A percentile compares a stretch with the other conserved stretches of the same genome.
phyloP scores from a whole-genome alignment of 2,113 vertebrate species.

The Rhea americana region DNA sequence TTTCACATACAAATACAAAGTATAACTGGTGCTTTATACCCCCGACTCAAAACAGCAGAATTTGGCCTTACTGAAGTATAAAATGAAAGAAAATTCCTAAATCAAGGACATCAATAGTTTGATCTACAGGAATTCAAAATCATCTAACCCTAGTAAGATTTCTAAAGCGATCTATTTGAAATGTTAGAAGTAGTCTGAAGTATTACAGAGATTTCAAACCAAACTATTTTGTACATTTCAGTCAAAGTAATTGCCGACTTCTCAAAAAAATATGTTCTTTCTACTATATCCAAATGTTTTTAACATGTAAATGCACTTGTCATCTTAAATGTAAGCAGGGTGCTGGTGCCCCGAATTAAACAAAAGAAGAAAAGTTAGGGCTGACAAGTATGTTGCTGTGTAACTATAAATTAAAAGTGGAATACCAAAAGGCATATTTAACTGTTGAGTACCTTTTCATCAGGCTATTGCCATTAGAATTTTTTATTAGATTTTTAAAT shows the following conservation, averaged over 20 bases:
- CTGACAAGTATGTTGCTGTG: constrained; percentile 51
- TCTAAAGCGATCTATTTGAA: neutral
- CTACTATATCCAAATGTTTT: constrained; percentile 50
- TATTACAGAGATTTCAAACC: constrained; percentile 9
- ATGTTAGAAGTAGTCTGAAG: neutral
- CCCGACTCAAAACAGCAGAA: neutral
- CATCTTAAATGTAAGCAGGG: constrained; percentile 62
- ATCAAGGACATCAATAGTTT: neutral
- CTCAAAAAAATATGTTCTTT: neutral
- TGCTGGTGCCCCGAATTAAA: constrained; percentile 49
- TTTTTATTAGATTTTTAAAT: constrained; percentile 39
- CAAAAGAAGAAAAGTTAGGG: constrained; percentile 57
- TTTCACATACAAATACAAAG: neutral
- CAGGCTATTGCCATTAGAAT: constrained; percentile 28
- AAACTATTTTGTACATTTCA: constrained; percentile 41
- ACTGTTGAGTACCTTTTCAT: constrained; percentile 57
- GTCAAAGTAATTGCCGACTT: constrained; percentile 29
- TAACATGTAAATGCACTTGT: constrained; percentile 66
- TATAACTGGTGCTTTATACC: neutral
- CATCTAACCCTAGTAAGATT: neutral
- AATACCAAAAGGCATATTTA: neutral
- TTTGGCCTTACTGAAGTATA: neutral
- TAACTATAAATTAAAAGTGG: constrained; percentile 55
- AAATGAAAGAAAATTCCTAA: neutral
- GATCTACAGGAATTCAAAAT: neutral